Evolutionary conservation across 2,113 vertebrate species (phyloP), one percentile per base, ranked within the genome.

Genomic region (Phrynocephalus versicolor): DNA sequence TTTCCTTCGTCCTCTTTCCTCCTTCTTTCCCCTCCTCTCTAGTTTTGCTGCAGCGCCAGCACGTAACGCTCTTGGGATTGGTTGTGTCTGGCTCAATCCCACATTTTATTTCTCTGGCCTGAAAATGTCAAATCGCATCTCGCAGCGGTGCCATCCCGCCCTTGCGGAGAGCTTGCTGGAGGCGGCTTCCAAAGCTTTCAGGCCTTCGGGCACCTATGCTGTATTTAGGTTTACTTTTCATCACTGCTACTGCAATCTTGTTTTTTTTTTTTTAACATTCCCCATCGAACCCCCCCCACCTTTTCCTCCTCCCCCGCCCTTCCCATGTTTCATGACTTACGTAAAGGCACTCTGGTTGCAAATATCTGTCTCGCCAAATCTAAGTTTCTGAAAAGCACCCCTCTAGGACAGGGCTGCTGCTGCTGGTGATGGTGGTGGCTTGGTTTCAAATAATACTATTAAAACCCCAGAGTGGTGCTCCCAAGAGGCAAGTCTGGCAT

Each of bases 61-160:
- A 60, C 69, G 62, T 62, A 78, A 55, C 9, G 65, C 75, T 64
- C 69, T 67, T 57, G 75, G 81, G 86, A 64, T 57, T 45, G 67
- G 69, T 58, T 81, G 19, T 82, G 64, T 78, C 85, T 87, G 87
- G 81, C 89, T 94, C 81, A 83, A 87, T 91, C 83, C 90, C 89
- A 64, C 79, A 19, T 83, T 84, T 71, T 64, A 76, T 62, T 86
- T 81, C 87, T 0, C 23, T 93, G 93, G 83, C 92, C 92, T 94
- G 93, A 91, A 94, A 93, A 93, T 80, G 93, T 93, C 91, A 93
- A 60, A 13, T 90, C 84, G 76, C 85, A 88, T 93, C 91, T 92
- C 82, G 88, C 83, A 87, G 79, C 76, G 79, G 77, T 77, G 1
- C 18, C 1, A 39, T 64, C 57, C 23, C n/a, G 35, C 65, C 67